Percentiles rank a stretch among this genome's conserved stretches.
phyloP scores from a whole-genome alignment of 64 coral and sea anemone species.

The Actinia equina region DNA sequence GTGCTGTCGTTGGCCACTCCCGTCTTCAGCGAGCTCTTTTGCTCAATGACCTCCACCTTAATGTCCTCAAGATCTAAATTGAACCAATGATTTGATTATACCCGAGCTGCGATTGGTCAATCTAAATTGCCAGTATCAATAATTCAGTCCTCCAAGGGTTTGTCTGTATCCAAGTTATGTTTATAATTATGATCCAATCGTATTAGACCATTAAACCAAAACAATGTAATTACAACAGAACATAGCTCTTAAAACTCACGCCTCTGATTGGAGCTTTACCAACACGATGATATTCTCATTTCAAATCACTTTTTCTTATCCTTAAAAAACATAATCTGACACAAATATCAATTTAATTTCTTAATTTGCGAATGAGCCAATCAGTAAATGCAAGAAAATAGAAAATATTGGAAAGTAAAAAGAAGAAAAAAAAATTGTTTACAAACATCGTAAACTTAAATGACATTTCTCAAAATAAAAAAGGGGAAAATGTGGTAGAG shows the following conservation, averaged over 20 bases:
- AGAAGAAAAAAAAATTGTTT: neutral
- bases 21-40: neutral
- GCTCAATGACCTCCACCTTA: slow-evolving; percentile 6
- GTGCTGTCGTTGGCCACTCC: neutral
- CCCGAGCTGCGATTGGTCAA: slow-evolving; percentile 26
- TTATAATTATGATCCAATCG: slow-evolving; percentile 16
- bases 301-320: slow-evolving; percentile 4
- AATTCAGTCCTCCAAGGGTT: neutral
- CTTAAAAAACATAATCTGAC: neutral
- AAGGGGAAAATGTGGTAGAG: neutral
- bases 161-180: neutral
- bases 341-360: neutral
- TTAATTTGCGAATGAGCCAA: neutral
- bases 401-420: neutral
- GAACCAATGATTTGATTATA: slow-evolving; percentile 31
- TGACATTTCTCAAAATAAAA: neutral
- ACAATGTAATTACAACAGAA: neutral
- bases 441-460: neutral
- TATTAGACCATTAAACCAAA: neutral
- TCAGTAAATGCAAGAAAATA: neutral
- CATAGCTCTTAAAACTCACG: neutral
- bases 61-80: slow-evolving; percentile 36
- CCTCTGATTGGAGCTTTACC: neutral
- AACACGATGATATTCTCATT: neutral
- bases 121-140: neutral